A percentile compares a stretch with the other conserved stretches of the same genome.
Evolutionary conservation across 2,113 vertebrate genomes (phyloP).

Genomic region (Ictidomys tridecemlineatus): DNA sequence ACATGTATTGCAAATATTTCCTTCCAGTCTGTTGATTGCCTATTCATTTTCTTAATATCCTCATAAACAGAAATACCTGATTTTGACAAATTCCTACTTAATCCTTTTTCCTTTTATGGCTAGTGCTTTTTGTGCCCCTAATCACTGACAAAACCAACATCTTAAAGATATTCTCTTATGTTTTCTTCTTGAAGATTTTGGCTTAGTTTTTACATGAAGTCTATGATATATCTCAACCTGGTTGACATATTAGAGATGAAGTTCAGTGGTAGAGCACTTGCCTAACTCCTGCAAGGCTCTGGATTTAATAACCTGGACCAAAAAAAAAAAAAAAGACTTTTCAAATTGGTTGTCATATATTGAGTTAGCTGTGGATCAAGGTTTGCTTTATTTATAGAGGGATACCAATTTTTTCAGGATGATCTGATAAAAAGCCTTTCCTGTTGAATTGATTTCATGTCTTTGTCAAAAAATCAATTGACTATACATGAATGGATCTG

Average conservation of each 20-base stretch:
- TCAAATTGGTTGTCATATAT: background rate
- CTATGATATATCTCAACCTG: background rate
- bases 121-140: background rate
- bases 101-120: background rate
- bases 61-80: conserved; percentile 20
- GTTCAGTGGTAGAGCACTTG: no score
- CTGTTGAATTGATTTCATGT: conserved; percentile 21
- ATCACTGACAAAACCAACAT: background rate
- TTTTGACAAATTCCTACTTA: conserved; percentile 14
- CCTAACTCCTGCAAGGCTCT: no score
- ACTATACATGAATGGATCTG: background rate
- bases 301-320: no score
- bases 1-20: conserved; percentile 21
- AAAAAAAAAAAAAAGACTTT: no score
- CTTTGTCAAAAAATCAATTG: conserved; percentile 65
- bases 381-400: conserved; percentile 46
- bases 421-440: conserved; percentile 55
- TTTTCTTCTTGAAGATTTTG: conserved; percentile 45
- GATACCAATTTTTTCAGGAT: background rate
- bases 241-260: background rate
- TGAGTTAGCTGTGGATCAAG: background rate
- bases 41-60: conserved; percentile 14
- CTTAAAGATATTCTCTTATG: background rate
- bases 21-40: background rate
- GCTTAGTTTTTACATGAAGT: conserved; percentile 1